Percentiles rank a stretch among this genome's conserved stretches.
These are phyloP conservation scores for Seira sanloemensis DNA, from an alignment of 2,888 invertebrate genomes.

Conservation along the genomic window DNA sequence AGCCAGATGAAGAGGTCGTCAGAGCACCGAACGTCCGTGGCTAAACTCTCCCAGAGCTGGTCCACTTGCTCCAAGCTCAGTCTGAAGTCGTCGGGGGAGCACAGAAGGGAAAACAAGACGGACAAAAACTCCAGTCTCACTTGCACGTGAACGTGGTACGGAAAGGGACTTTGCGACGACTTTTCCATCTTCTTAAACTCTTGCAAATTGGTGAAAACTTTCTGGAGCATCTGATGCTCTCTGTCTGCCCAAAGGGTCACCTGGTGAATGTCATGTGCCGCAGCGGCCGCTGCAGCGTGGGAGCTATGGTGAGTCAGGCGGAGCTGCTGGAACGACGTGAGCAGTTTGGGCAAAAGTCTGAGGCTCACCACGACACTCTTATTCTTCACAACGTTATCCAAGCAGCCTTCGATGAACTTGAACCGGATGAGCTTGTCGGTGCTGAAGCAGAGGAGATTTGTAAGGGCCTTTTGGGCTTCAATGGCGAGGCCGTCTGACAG, in stretches of 20 bases:
- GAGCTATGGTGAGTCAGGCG: constrained; percentile 78
- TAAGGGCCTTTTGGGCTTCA: constrained; percentile 95
- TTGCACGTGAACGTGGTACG: constrained; percentile 91
- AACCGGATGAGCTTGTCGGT: constrained; percentile 92
- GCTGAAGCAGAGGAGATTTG: constrained; percentile 91
- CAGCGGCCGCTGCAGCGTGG: constrained; percentile 76
- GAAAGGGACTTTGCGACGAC: constrained; percentile 78
- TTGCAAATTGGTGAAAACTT: constrained; percentile 92
- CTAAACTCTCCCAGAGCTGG: constrained; percentile 92
- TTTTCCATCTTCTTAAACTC: constrained; percentile 80
- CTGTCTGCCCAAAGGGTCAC: constrained; percentile 95
- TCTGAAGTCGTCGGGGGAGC: constrained; percentile 92
- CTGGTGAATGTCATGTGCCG: constrained; percentile 78
- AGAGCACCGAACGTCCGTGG: constrained; percentile 88
- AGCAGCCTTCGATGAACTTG: constrained; percentile 96
- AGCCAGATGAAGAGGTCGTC: constrained; percentile 97
- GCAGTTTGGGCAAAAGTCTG: constrained; percentile 90
- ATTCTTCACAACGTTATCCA: constrained; percentile 91
- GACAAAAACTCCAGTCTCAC: constrained; percentile 94
- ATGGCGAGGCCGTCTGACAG: constrained; percentile 92
- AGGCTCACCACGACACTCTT: constrained; percentile 93
- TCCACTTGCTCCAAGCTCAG: constrained; percentile 92
- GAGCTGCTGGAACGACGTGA: constrained; percentile 93
- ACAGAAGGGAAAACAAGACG: constrained; percentile 92
- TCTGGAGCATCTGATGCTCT: constrained; percentile 93